phyloP scores from a whole-genome alignment of 2,113 vertebrate genomes.

The Hippotragus niger region DNA sequence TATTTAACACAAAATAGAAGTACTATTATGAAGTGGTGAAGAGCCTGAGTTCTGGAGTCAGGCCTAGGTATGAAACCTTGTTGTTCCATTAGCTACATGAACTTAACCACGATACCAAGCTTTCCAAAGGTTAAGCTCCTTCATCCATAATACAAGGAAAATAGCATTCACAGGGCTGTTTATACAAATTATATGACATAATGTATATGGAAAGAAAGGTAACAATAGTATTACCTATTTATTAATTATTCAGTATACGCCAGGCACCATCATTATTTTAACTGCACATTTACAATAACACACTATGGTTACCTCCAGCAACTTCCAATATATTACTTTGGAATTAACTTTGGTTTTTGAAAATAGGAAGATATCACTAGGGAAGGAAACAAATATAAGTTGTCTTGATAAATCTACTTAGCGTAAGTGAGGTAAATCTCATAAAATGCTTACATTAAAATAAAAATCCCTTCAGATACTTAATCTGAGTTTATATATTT shows the following conservation, averaged over 20 bases:
- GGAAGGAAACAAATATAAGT: not conserved
- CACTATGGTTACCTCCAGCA: not conserved
- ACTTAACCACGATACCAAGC: not conserved
- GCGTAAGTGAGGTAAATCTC: not conserved
- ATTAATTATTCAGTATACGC: not conserved
- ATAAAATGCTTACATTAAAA: not conserved
- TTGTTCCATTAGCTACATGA: not conserved
- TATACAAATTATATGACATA: not conserved
- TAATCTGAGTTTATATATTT: not conserved
- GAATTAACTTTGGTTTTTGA: not conserved
- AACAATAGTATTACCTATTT: not conserved
- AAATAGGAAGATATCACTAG: not conserved
- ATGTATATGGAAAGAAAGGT: not conserved
- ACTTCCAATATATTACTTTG: not conserved
- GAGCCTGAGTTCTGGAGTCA: not conserved
- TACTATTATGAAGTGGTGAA: not conserved
- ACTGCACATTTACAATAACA: not conserved
- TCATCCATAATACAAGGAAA: slow-evolving; percentile 21
- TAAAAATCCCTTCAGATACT: not conserved
- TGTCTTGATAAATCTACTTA: not conserved
- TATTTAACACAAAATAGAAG: not conserved
- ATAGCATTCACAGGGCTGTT: not conserved
- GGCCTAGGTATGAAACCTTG: not conserved
- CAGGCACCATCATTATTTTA: not conserved
- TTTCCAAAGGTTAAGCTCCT: not conserved